These are phyloP conservation scores for Onychomys arenicola DNA, from an alignment of 2,797 vertebrate species.

Conservation along the genomic window DNA sequence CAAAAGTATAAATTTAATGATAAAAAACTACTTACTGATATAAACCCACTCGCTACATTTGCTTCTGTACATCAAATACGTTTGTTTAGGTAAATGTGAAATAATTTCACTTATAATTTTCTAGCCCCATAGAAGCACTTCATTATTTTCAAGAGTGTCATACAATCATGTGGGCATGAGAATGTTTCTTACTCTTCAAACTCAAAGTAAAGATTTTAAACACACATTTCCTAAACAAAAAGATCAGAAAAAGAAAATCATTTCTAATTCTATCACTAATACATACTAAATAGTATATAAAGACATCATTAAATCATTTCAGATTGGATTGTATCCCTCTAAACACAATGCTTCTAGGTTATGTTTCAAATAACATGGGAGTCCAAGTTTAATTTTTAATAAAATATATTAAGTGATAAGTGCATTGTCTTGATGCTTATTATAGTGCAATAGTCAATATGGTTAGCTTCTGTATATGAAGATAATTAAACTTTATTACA, in stretches of 20 bases:
- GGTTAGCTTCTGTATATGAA: slow-evolving; percentile 73
- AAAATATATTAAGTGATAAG: slow-evolving; percentile 66
- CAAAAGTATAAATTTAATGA: not conserved
- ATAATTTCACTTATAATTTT: not conserved
- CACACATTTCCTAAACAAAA: not conserved
- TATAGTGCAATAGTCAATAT: slow-evolving; percentile 77
- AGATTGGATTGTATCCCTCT: not conserved
- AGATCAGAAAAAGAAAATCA: not conserved
- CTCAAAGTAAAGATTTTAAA: not conserved
- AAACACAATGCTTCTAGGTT: not conserved
- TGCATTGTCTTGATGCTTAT: slow-evolving; percentile 50
- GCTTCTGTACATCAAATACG: not conserved
- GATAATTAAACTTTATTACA: slow-evolving; percentile 83
- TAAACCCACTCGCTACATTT: not conserved
- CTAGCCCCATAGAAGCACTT: not conserved
- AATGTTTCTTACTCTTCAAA: not conserved
- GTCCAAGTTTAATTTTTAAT: slow-evolving; percentile 75
- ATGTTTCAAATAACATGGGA: slow-evolving; percentile 29
- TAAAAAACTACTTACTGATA: not conserved
- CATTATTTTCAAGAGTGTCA: not conserved
- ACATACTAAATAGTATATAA: not conserved
- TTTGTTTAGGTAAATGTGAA: not conserved
- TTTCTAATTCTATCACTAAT: slow-evolving; percentile 35
- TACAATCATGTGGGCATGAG: not conserved
- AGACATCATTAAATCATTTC: slow-evolving; percentile 6